Evolutionary conservation across 2,113 vertebrate species (phyloP).

Genomic region (Campylomormyrus numenius): DNA sequence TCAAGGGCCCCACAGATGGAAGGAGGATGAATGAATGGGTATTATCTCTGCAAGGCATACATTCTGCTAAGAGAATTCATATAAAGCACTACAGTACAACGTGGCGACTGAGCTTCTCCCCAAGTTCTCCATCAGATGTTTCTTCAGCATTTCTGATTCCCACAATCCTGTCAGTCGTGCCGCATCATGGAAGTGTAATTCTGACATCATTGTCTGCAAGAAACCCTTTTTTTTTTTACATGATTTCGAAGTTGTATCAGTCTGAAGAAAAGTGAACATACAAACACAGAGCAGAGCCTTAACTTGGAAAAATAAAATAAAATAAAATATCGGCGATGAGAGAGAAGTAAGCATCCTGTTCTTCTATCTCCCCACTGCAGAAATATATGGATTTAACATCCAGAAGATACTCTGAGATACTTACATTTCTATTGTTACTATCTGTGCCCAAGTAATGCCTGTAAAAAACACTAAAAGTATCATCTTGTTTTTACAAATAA

Average conservation of each 20-base stretch:
- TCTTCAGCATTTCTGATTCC: background rate
- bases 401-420: background rate
- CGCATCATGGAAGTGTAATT: background rate
- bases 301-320: background rate
- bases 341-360: background rate
- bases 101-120: background rate
- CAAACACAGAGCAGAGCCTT: background rate
- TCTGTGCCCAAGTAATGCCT: background rate
- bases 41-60: background rate
- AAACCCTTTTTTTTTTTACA: background rate
- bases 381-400: constrained; percentile 13
- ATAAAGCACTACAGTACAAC: background rate
- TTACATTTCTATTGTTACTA: background rate
- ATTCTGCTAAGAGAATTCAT: background rate
- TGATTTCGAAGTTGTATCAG: background rate
- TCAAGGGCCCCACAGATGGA: background rate
- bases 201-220: background rate
- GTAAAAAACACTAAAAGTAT: constrained; percentile 8
- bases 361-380: background rate
- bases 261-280: background rate
- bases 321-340: background rate
- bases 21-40: background rate
- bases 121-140: background rate
- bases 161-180: background rate
- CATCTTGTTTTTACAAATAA: constrained; percentile 11